Evolutionary conservation across 1,140 invertebrate species (phyloP).

Genomic region (Cryptotermes secundus): DNA sequence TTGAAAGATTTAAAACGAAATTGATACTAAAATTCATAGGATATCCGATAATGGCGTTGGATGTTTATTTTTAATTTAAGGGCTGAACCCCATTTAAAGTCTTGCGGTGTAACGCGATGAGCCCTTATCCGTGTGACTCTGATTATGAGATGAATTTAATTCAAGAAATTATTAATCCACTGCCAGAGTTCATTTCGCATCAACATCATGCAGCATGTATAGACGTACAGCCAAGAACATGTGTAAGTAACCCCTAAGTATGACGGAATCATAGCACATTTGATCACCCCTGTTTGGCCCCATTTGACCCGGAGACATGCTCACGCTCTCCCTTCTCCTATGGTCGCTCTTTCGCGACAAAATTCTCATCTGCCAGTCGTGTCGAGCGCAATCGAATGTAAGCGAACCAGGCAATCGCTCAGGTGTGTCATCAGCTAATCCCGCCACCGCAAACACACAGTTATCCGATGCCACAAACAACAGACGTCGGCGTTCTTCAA

Average conservation of each 20-base stretch:
- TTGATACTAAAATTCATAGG: too few relatives aligned
- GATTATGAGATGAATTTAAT: not conserved
- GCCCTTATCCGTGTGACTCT: too few relatives aligned
- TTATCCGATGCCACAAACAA: not conserved
- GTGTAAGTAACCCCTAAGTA: not conserved
- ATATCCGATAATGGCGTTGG: too few relatives aligned
- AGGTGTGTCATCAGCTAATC: not conserved
- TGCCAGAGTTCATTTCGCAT: not conserved
- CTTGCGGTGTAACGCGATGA: too few relatives aligned
- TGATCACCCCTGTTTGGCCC: not conserved
- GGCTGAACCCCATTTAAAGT: too few relatives aligned
- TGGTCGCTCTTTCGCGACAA: slow-evolving; percentile 47
- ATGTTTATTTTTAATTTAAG: too few relatives aligned
- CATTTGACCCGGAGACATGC: slow-evolving; percentile 41
- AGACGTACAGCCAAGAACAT: not conserved
- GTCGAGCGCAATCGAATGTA: not conserved
- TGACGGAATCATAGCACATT: not conserved
- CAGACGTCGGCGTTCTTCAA: not conserved
- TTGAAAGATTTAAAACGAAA: too few relatives aligned
- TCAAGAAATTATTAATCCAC: not conserved
- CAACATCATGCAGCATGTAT: not conserved
- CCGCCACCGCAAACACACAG: not conserved
- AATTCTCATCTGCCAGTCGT: not conserved
- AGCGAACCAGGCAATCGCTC: not conserved
- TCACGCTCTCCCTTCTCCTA: slow-evolving; percentile 49